Evolutionary conservation across 1,140 invertebrate species (phyloP).

Genomic region (Teleogryllus occipitalis): DNA sequence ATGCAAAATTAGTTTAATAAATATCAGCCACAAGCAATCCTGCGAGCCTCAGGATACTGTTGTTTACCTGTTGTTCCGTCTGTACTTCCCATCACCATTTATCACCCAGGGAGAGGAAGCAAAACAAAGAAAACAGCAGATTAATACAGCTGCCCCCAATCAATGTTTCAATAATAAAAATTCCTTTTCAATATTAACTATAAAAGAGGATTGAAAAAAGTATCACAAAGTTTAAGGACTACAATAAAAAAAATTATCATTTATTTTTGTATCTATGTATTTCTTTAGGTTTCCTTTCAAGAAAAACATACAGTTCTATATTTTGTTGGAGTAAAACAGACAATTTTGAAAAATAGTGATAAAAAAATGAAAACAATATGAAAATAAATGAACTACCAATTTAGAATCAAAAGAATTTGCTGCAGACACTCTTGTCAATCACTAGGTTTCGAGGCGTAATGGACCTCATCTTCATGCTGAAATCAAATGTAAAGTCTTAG

Average conservation of each 20-base stretch:
- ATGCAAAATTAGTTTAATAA: neutral
- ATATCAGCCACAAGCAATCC: slow-evolving; percentile 6
- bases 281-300: too few species aligned
- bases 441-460: too few species aligned
- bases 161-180: too few species aligned
- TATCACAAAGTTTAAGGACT: slow-evolving; percentile 17
- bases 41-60: neutral
- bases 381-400: too few species aligned
- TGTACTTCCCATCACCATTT: slow-evolving; percentile 22
- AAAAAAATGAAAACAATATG: too few species aligned
- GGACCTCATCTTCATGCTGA: too few species aligned
- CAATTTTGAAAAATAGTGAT: too few species aligned
- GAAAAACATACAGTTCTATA: too few species aligned
- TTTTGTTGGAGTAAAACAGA: too few species aligned
- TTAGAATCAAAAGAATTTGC: too few species aligned
- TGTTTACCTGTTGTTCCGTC: slow-evolving; percentile 24
- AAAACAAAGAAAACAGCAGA: slow-evolving; percentile 17
- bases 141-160: slow-evolving; percentile 1
- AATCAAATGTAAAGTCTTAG: too few species aligned
- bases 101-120: slow-evolving; percentile 9
- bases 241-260: slow-evolving; percentile 29
- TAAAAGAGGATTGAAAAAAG: neutral
- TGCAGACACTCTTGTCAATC: too few species aligned
- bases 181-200: slow-evolving; percentile 2
- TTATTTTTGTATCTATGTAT: slow-evolving; percentile 13